Evolutionary conservation across 2,113 vertebrate genomes (phyloP), one percentile per base, ranked within the genome.

Genomic region (Chaenocephalus aceratus): DNA sequence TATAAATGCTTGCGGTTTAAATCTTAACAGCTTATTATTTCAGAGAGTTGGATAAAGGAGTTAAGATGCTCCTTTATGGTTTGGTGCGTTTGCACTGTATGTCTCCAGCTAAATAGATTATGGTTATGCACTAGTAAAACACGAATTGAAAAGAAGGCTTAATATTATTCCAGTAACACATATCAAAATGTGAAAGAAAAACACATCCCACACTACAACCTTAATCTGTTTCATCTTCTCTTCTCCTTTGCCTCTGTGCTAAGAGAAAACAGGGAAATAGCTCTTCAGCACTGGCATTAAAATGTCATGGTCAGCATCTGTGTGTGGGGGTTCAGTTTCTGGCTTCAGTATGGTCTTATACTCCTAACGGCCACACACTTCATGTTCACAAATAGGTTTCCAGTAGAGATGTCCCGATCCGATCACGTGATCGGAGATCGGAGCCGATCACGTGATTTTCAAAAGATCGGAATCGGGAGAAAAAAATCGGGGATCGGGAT

Each of bases 21-120:
- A 64, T 71, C 73, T 72, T 57, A 63, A 75, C 69, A 84, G 60
- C 77, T 72, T 74, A 75, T 89, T 84, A 80, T 84, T 79, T 79
- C 66, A 23, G 59, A 63, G 74, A 60, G 76, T 76, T 70, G 51
- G 61, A 82, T 53, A 34, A 65, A 70, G n/a, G 65, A 84, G 83
- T 56, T 68, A 51, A 80, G 69, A 76, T 72, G 62, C 54, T 72
- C n/a, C 26, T 80, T 71, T 76, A 52, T 54, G 60, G 49, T 67
- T 69, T 36, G n/a, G 23, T 70, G 56, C 21, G 26, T 86, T 58
- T 80, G 68, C 7, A 15, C 63, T 64, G 30, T 52, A 21, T 15
- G 12, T 74, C 16, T 77, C 30, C 52, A 36, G 12, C 75, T 69
- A 69, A 41, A 7, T 26, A 77, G 79, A 68, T 75, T 71, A 30